Evolutionary conservation across 2,113 vertebrate species (phyloP).

Genomic region (Ifrita kowaldi): DNA sequence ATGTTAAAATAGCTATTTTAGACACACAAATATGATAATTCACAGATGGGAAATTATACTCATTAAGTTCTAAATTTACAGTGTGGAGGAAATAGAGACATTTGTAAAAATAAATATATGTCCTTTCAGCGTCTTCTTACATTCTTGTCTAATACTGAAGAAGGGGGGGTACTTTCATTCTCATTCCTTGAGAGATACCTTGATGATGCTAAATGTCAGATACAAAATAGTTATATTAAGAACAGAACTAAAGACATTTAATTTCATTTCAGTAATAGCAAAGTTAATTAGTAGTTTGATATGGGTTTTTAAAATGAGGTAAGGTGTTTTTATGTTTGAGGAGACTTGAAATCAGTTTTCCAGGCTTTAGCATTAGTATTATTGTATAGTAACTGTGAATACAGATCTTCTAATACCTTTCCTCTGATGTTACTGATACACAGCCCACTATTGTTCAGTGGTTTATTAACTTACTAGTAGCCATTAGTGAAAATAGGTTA

Average conservation of each 20-base stretch:
- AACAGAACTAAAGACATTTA: not conserved
- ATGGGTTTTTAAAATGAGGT: not conserved
- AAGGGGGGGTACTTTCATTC: not conserved
- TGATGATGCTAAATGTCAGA: not conserved
- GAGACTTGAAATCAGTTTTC: not conserved
- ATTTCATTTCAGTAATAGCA: conserved; percentile 6
- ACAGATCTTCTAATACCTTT: not conserved
- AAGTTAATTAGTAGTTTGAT: conserved; percentile 6
- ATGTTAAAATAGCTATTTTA: conserved; percentile 45
- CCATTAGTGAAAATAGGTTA: conserved; percentile 9
- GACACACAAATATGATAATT: conserved; percentile 52
- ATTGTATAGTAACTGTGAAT: not conserved
- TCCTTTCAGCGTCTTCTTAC: conserved; percentile 43
- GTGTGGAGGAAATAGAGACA: conserved; percentile 50
- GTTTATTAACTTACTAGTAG: not conserved
- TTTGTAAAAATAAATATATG: conserved; percentile 53
- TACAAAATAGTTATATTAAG: not conserved
- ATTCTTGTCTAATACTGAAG: not conserved
- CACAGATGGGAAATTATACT: conserved; percentile 57
- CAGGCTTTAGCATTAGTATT: not conserved
- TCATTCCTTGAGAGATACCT: not conserved
- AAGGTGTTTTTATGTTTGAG: not conserved
- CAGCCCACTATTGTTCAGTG: not conserved
- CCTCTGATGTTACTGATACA: not conserved
- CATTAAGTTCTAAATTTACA: conserved; percentile 58